phyloP scores from a whole-genome alignment of 1,140 invertebrate species.

The Drosophila persimilis region DNA sequence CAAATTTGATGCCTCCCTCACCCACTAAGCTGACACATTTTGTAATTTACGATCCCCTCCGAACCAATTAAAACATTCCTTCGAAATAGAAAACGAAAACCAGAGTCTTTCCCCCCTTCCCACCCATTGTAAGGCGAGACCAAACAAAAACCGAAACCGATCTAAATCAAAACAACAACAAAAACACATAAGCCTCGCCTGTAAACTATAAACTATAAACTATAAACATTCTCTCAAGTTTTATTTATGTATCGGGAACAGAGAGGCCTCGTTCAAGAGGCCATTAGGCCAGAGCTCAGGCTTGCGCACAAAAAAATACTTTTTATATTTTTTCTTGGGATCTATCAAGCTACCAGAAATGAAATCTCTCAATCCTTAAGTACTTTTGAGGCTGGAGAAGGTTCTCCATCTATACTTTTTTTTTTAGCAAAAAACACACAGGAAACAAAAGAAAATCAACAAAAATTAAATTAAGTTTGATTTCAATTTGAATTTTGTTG shows the following conservation, averaged over 20 bases:
- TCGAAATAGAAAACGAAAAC: constrained; percentile 6
- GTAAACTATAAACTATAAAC: not conserved
- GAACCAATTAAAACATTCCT: constrained; percentile 67
- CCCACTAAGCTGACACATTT: constrained; percentile 40
- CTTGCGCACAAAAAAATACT: constrained; percentile 24
- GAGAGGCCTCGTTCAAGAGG: constrained; percentile 13
- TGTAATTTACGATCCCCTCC: constrained; percentile 53
- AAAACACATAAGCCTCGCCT: constrained; percentile 21
- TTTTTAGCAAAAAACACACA: constrained; percentile 54
- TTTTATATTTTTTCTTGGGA: constrained; percentile 5
- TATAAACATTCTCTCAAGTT: constrained; percentile 42
- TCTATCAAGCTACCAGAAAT: not conserved
- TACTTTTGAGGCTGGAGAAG: constrained; percentile 10
- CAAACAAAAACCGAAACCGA: constrained; percentile 15
- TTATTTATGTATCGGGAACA: constrained; percentile 52
- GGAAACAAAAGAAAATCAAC: constrained; percentile 38
- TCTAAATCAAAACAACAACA: constrained; percentile 20
- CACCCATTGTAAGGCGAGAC: constrained; percentile 37
- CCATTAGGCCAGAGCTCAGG: constrained; percentile 35
- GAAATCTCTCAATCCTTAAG: constrained; percentile 2
- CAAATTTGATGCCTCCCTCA: constrained; percentile 15
- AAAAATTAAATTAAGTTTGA: constrained; percentile 75
- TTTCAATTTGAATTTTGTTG: constrained; percentile 76
- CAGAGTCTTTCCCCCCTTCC: too few species aligned
- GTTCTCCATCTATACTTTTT: constrained; percentile 22